A percentile compares a stretch with the other conserved stretches of the same genome.
Evolutionary conservation across 2,113 vertebrate genomes (phyloP).

Genomic region (Cyanoramphus novaezelandiae): DNA sequence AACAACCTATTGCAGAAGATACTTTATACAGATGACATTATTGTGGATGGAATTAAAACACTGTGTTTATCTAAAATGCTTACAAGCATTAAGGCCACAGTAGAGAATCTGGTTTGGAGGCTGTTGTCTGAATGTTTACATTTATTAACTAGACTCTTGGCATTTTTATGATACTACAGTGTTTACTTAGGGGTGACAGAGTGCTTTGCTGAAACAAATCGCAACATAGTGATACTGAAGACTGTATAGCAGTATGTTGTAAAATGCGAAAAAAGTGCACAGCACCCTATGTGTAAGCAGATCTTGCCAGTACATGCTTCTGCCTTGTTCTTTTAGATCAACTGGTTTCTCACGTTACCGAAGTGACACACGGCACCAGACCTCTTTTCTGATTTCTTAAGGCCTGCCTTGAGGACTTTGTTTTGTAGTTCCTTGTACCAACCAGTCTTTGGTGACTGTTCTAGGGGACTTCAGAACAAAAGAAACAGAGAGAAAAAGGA

Average conservation of each 20-base stretch:
- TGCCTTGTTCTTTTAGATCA: not conserved
- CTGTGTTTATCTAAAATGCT: not conserved
- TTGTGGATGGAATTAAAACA: not conserved
- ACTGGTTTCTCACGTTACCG: not conserved
- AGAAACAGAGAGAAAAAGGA: not conserved
- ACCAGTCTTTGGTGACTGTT: not conserved
- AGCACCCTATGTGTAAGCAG: not conserved
- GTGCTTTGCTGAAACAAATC: not conserved
- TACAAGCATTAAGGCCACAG: not conserved
- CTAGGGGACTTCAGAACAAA: not conserved
- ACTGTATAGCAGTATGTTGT: not conserved
- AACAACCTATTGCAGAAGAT: not conserved
- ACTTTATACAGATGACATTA: conserved; percentile 2
- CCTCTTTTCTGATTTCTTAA: not conserved
- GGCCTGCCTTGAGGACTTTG: not conserved
- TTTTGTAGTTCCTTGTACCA: not conserved
- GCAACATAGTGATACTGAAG: not conserved
- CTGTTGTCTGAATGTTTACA: not conserved
- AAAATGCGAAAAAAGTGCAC: not conserved
- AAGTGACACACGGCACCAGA: not conserved
- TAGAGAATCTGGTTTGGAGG: not conserved
- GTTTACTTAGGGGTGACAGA: not conserved
- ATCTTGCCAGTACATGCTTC: not conserved
- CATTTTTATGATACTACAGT: not conserved
- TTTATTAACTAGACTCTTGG: not conserved